Evolutionary conservation across 2,888 invertebrate genomes (phyloP).

Genomic region (Trissolcus japonicus): DNA sequence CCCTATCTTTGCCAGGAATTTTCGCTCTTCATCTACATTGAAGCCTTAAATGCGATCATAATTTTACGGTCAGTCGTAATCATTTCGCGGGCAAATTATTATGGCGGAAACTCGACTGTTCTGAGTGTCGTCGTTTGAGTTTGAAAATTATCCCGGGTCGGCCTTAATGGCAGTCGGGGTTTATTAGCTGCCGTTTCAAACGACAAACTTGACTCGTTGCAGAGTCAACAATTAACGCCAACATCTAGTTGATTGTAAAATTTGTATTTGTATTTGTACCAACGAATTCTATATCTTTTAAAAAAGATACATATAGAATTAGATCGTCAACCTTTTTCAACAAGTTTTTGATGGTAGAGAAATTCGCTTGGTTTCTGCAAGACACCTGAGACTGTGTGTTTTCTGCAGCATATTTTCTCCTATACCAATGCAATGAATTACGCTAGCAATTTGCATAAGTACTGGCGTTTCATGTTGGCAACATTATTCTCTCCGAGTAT

Average conservation of each 20-base stretch:
- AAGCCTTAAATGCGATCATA: conserved; percentile 62
- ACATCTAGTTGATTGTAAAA: too few relatives aligned
- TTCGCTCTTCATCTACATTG: conserved; percentile 48
- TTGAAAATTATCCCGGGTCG: conserved; percentile 63
- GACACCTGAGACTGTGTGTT: too few relatives aligned
- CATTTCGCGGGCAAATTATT: conserved; percentile 69
- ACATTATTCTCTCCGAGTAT: conserved; percentile 37
- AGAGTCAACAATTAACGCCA: conserved; percentile 17
- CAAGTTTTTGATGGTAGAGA: too few relatives aligned
- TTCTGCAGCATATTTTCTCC: too few relatives aligned
- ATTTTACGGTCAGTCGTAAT: conserved; percentile 71
- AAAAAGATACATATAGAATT: too few relatives aligned
- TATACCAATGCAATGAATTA: not conserved
- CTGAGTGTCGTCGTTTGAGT: conserved; percentile 58
- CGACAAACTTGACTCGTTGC: conserved; percentile 40
- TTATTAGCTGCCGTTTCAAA: conserved; percentile 69
- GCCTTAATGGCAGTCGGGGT: conserved; percentile 67
- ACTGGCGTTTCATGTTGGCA: conserved; percentile 39
- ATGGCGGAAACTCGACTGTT: conserved; percentile 62
- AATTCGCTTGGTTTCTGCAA: too few relatives aligned
- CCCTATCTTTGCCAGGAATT: conserved; percentile 21
- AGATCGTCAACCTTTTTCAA: too few relatives aligned
- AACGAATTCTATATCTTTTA: too few relatives aligned
- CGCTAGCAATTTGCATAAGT: conserved; percentile 47
- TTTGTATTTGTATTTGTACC: too few relatives aligned